These are phyloP conservation scores for Cynoglossus semilaevis DNA, from an alignment of 2,113 vertebrate genomes.

Conservation along the genomic window DNA sequence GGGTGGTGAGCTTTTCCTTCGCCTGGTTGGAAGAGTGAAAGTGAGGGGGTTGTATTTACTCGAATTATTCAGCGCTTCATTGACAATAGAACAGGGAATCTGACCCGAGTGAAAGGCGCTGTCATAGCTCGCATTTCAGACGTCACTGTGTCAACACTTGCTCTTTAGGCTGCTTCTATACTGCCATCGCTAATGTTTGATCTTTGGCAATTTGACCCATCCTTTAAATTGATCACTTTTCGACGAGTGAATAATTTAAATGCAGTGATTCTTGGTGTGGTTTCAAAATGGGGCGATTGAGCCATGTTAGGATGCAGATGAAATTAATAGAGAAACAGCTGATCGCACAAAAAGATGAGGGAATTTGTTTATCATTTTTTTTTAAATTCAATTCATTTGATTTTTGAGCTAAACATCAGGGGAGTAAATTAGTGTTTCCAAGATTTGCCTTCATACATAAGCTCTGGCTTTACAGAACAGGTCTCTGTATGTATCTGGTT, in stretches of 20 bases:
- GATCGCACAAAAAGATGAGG: too few relatives aligned
- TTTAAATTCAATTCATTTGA: neutral
- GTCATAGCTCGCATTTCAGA: constrained; percentile 66
- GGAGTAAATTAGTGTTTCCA: constrained; percentile 39
- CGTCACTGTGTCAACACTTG: constrained; percentile 9
- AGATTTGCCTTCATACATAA: constrained; percentile 17
- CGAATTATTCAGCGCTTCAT: constrained; percentile 74
- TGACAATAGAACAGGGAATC: constrained; percentile 70
- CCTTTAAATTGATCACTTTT: too few relatives aligned
- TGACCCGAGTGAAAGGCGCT: constrained; percentile 49
- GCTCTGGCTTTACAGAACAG: constrained; percentile 27
- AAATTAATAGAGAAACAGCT: too few relatives aligned
- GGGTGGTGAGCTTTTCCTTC: constrained; percentile 14
- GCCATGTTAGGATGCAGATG: too few relatives aligned
- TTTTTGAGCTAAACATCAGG: neutral
- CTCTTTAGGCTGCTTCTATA: constrained; percentile 24
- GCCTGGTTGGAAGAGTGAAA: constrained; percentile 54
- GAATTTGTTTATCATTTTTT: too few relatives aligned
- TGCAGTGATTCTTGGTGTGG: too few relatives aligned
- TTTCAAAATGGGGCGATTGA: too few relatives aligned
- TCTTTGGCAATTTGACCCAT: constrained; percentile 35
- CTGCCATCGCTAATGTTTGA: constrained; percentile 54
- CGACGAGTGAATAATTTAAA: too few relatives aligned
- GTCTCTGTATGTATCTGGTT: constrained; percentile 36
- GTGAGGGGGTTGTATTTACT: constrained; percentile 56